These are phyloP conservation scores for Aurelia aurita complex sp. Pacific DNA, from an alignment of 30 jellyfish, hydroid and myxozoan species.

Conservation along the genomic window DNA sequence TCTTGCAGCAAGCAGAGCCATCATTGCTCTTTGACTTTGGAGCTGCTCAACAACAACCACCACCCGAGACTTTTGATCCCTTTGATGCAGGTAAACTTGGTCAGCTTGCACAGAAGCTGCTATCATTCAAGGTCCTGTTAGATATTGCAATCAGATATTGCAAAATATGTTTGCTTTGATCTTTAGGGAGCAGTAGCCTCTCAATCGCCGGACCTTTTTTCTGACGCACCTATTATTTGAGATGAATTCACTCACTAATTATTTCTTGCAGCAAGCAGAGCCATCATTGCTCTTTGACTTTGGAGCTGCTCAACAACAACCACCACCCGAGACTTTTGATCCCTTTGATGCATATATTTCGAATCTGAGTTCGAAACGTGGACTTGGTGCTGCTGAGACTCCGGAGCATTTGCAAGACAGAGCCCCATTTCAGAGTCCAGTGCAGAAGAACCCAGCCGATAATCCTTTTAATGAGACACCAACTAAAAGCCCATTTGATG, in stretches of 20 bases:
- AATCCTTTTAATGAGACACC: conserved; percentile 36
- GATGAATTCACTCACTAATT: no score
- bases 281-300: conserved; percentile 50
- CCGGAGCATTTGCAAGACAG: conserved; percentile 39
- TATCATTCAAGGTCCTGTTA: no score
- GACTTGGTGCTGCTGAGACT: conserved; percentile 21
- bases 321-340: conserved; percentile 15
- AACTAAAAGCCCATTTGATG: conserved; percentile 35
- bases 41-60: conserved; percentile 4
- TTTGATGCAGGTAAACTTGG: no score
- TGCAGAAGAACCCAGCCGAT: conserved; percentile 48
- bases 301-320: conserved; percentile 12
- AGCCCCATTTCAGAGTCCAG: conserved; percentile 56
- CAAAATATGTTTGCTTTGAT: no score
- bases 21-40: conserved; percentile 39
- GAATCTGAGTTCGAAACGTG: conserved; percentile 32
- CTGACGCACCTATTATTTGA: no score
- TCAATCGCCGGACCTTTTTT: no score
- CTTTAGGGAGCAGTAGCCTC: no score
- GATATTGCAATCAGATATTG: no score
- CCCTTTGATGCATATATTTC: conserved; percentile 59
- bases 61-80: conserved; percentile 35
- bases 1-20: conserved; percentile 40
- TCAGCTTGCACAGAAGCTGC: no score
- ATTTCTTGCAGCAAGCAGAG: conserved; percentile 22